A percentile compares a stretch with the other conserved stretches of the same genome.
phyloP scores from a whole-genome alignment of 2,113 vertebrate genomes.

The Turnix velox region DNA sequence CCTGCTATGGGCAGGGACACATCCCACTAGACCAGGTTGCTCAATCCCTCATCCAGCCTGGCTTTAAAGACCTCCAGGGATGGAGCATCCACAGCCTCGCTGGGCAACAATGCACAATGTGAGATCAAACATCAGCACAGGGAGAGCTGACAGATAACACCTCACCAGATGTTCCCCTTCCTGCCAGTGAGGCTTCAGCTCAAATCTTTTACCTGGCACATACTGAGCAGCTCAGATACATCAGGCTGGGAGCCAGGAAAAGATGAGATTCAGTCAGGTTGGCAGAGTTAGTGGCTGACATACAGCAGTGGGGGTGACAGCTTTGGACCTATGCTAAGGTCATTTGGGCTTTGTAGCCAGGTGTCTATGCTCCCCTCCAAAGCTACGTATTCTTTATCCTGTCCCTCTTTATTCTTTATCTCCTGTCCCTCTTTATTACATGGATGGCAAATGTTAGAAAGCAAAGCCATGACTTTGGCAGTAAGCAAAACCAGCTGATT shows the following conservation, averaged over 20 bases:
- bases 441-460: background rate
- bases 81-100: too few species aligned
- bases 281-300: background rate
- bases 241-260: background rate
- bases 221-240: background rate
- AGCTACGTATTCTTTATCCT: background rate
- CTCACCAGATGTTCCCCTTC: background rate
- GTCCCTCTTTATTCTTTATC: background rate
- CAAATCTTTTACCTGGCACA: background rate
- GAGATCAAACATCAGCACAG: background rate
- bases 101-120: background rate
- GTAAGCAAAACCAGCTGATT: background rate
- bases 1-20: too few species aligned
- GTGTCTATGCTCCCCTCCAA: background rate
- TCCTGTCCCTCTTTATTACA: background rate
- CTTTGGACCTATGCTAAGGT: background rate
- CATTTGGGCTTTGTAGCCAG: background rate
- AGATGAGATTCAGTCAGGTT: background rate
- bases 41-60: too few species aligned
- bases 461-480: rapidly evolving
- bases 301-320: rapidly evolving
- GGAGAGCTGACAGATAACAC: background rate
- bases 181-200: background rate
- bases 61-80: too few species aligned
- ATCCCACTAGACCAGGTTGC: too few species aligned